Evolutionary conservation across 1,140 invertebrate genomes (phyloP), one percentile per base, ranked within the genome.

Genomic region (Apis cerana): DNA sequence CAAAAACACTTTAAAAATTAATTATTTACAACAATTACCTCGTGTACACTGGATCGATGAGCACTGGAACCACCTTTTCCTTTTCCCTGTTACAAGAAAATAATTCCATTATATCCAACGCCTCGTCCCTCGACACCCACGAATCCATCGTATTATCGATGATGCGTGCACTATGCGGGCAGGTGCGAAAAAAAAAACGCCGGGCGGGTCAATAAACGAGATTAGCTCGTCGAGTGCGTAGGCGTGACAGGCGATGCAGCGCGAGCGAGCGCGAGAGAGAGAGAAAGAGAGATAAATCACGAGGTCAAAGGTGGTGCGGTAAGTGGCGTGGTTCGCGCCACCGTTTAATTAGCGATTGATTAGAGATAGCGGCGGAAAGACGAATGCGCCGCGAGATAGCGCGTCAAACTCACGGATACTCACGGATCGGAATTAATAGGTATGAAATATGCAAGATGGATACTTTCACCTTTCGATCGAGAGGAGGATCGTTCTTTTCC

Each of bases 341-440:
- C 62, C 72, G 75, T 77, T 82, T 77, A 77, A 77, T 82, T 77
- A 70, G 48, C 75, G 75, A 82, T 77, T 61, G 80, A 82, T 82
- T 78, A 82, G 80, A 77, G 80, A 69, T 65, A 77, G 50, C 56
- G 21, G 23, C 15, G 19, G 54, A 33, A 52, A 68, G 79, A 81
- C 59, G 71, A 59, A 81, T 67, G 54, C 17, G 43, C 9, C n/a
- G 23, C 52, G 52, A 58, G 79, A 75, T 81, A 75, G 10, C 27
- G 17, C 17, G 27, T 8, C 15, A 15, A 11, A 64, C 17, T 48
- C 78, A 27, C 17, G 33, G 12, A 56, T 75, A 58, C 56, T 75
- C 50, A 33, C 43, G n/a, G 12, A 56, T 75, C 50, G 59, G 48
- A 56, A 65, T 75, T 75, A 17, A 56, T 56, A 72, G 17, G 15